Percentiles rank a stretch among this genome's conserved stretches.
These are phyloP conservation scores for Hyles lineata DNA, from an alignment of 2,888 invertebrate species.

Conservation along the genomic window DNA sequence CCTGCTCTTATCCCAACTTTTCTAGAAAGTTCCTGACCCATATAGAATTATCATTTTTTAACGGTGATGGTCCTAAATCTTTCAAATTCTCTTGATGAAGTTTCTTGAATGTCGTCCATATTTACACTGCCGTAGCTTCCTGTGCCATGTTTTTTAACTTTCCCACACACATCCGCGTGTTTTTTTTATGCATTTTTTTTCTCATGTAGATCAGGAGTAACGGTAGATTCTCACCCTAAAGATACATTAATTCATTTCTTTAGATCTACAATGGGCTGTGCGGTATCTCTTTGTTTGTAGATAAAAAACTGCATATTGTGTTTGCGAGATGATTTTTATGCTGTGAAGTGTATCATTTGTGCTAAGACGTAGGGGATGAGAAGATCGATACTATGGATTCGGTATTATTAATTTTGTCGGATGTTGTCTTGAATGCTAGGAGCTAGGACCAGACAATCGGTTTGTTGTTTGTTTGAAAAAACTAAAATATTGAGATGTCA, in stretches of 20 bases:
- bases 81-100: conserved; percentile 71
- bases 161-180: conserved; percentile 77
- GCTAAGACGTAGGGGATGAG: not conserved
- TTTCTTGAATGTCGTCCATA: conserved; percentile 71
- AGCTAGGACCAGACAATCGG: too few species aligned
- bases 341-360: conserved; percentile 35
- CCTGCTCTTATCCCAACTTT: not conserved
- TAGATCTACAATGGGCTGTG: conserved; percentile 73
- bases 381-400: not conserved
- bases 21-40: not conserved
- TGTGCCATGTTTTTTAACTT: conserved; percentile 72
- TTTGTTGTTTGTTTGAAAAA: too few species aligned
- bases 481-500: too few species aligned
- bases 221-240: conserved; percentile 73
- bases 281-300: conserved; percentile 73
- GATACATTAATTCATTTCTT: conserved; percentile 83
- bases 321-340: conserved; percentile 39
- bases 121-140: conserved; percentile 78
- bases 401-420: not conserved
- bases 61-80: conserved; percentile 57
- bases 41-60: conserved; percentile 16
- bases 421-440: not conserved
- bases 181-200: conserved; percentile 72
- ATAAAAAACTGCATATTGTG: conserved; percentile 52
- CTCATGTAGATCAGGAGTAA: conserved; percentile 76